Base-by-base conservation (phyloP, 1,140 invertebrate species). In the Zaprionus taronus region DNA sequence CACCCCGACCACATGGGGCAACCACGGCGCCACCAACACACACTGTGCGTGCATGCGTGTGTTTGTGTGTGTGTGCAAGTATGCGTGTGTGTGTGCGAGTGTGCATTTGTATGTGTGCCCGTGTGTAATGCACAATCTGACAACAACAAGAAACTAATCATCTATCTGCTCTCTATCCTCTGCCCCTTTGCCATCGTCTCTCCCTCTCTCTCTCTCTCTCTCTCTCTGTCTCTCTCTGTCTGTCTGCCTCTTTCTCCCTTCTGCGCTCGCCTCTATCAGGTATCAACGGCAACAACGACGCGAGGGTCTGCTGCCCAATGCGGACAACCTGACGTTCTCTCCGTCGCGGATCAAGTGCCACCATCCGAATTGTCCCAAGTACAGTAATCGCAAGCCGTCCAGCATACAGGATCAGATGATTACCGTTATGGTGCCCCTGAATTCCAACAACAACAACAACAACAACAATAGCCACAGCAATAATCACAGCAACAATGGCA, bases 381-480 rank as follows among this genome's bases (percentile, higher is more conserved):
- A 91, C 83, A 79, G 81, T 62, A 80, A 83, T 75, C 91, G 89
- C 28, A 92, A 92, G 78, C 91, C 91, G 76, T 87, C 91, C 63
- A 92, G 79, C 57, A 92, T 92, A 56, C 91, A 92, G 82, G 92
- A 93, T 83, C 92, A 93, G 83, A 93, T 93, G 92, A 93, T 93
- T 74, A 93, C 92, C 63, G 92, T 93, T 26, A 93, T 93, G 92
- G 92, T 93, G 62, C 92, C 92, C 11, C 80, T 93, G 0, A 93
- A 92, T 56, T 92, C 92, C 17, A 91, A 80, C 66, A 80, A 70
- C 34, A 91, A 80, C 31, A 91, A 80, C 31, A 91, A 81, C 41
- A 76, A 55, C 53, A 77, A 58, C 57, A 86, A 47, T 57, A 72
- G 22, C 28, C 38, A 56, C 55, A 78, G 81, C 63, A 76, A 57